Percentiles rank a stretch among this genome's conserved stretches.
Conservation (phyloP, 2,113 vertebrate genomes). For the Ameiurus melas region DNA sequence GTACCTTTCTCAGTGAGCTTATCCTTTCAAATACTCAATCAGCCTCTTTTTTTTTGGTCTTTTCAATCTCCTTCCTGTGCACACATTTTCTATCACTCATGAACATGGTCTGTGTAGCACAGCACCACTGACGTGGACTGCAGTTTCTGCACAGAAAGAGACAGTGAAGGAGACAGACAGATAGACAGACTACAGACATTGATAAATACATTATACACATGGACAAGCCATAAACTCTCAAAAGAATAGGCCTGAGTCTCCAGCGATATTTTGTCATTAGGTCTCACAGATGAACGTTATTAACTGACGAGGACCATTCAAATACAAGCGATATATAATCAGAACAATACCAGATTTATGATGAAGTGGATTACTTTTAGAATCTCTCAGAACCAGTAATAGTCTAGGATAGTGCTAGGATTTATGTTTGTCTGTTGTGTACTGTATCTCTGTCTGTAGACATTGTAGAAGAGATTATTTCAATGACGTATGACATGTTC, state of each 20-base stretch:
- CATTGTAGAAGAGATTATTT: background rate
- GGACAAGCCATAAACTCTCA: background rate
- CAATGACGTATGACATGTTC: background rate
- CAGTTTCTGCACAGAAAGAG: slow-evolving; percentile 23
- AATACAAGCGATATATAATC: background rate
- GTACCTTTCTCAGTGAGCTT: background rate
- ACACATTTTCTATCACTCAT: slow-evolving; percentile 5
- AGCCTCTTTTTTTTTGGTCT: slow-evolving; percentile 1
- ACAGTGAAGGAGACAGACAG: background rate
- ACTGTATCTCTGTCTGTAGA: background rate
- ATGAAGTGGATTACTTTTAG: background rate
- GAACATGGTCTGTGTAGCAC: slow-evolving; percentile 24
- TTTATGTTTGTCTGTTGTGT: background rate
- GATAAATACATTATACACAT: background rate
- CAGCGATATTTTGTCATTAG: background rate
- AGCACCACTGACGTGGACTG: slow-evolving; percentile 36
- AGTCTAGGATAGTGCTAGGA: background rate
- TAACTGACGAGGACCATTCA: slow-evolving; percentile 10
- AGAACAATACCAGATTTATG: background rate
- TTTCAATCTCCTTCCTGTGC: background rate
- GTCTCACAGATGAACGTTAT: slow-evolving; percentile 6
- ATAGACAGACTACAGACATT: background rate
- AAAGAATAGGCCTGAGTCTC: background rate
- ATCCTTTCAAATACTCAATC: background rate
- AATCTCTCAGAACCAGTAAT: background rate